A percentile compares a stretch with the other conserved stretches of the same genome.
phyloP scores from a whole-genome alignment of 2,797 vertebrate species.

The Salmo trutta region DNA sequence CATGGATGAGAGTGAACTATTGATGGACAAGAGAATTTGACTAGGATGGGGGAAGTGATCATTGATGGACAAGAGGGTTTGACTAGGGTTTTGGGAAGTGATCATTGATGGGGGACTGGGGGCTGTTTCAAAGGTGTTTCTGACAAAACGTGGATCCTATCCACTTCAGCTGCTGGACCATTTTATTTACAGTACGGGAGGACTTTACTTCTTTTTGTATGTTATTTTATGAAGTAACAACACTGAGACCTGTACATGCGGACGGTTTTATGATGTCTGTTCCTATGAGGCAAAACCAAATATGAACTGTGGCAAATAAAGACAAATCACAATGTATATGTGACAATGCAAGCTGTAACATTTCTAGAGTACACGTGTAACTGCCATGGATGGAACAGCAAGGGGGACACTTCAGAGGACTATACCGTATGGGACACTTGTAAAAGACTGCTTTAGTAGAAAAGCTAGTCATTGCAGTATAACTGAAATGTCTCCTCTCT shows the following conservation, averaged over 20 bases:
- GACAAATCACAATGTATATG: constrained; percentile 14
- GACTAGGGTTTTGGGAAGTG: not conserved
- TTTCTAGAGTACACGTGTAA: constrained; percentile 12
- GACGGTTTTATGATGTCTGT: constrained; percentile 33
- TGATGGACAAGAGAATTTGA: not conserved
- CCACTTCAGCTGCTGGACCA: constrained; percentile 64
- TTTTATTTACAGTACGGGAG: constrained; percentile 48
- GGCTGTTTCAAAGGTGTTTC: constrained; percentile 36
- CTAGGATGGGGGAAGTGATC: not conserved
- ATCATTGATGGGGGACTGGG: not conserved
- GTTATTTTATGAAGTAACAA: constrained; percentile 49
- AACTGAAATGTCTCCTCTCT: constrained; percentile 46
- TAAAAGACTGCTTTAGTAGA: constrained; percentile 29
- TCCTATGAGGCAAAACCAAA: constrained; percentile 57
- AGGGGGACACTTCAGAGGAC: constrained; percentile 23
- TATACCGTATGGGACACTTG: constrained; percentile 13
- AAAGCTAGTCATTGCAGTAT: constrained; percentile 44
- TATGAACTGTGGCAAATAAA: constrained; percentile 51
- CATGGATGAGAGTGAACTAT: not conserved
- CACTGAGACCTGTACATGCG: constrained; percentile 38
- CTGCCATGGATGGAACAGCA: constrained; percentile 10
- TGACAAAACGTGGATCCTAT: constrained; percentile 48
- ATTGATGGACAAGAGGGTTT: not conserved
- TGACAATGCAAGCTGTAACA: constrained; percentile 24
- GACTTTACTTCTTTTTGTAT: constrained; percentile 35